A percentile compares a stretch with the other conserved stretches of the same genome.
These are phyloP conservation scores for Atrina japonica DNA, from an alignment of 2,888 invertebrate species.

Conservation along the genomic window DNA sequence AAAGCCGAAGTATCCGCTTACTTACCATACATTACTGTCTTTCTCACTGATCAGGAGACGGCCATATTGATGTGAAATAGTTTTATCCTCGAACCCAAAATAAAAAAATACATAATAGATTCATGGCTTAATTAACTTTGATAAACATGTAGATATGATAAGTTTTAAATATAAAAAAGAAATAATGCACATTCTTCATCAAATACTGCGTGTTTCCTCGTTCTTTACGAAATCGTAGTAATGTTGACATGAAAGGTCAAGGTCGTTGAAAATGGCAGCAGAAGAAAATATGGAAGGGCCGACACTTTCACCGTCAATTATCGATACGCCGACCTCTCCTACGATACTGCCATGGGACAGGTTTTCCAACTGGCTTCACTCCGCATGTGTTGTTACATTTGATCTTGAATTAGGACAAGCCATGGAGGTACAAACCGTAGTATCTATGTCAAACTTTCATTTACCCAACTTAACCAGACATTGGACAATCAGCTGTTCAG, in stretches of 20 bases:
- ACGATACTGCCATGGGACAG: conserved; percentile 81
- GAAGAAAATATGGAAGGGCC: conserved; percentile 33
- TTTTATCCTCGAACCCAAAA: conserved; percentile 38
- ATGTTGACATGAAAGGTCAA: conserved; percentile 43
- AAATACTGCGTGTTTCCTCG: not conserved
- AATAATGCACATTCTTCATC: not conserved
- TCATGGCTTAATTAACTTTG: too few species aligned
- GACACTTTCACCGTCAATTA: conserved; percentile 12
- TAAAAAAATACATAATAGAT: too few species aligned
- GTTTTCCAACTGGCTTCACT: conserved; percentile 95
- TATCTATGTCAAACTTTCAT: conserved; percentile 11
- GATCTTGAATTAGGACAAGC: conserved; percentile 99
- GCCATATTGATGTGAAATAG: conserved; percentile 74
- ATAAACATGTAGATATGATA: not conserved
- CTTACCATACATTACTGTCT: conserved; percentile 59
- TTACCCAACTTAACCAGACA: not conserved
- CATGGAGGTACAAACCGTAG: conserved; percentile 87
- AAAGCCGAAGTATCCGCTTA: too few species aligned
- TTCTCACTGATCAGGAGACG: conserved; percentile 64
- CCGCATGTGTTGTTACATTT: conserved; percentile 98
- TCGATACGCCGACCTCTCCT: conserved; percentile 58
- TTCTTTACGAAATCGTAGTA: not conserved
- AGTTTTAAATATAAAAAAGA: not conserved
- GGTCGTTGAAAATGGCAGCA: conserved; percentile 50
- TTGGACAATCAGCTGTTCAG: too few species aligned